Evolutionary conservation across 1,140 invertebrate species (phyloP).

Genomic region (Drosophila yakuba): DNA sequence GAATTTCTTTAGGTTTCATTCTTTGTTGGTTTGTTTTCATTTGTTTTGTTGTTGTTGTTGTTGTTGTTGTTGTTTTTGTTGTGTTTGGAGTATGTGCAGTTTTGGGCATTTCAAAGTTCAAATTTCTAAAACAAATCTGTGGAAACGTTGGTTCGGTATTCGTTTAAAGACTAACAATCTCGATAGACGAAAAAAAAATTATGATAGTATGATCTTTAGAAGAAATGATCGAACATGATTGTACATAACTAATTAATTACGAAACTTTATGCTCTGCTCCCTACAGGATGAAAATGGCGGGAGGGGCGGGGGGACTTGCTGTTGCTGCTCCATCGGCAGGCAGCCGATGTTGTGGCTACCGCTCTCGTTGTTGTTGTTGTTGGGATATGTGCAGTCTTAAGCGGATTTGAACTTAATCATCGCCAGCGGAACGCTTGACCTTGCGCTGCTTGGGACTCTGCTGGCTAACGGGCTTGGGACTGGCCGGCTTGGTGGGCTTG

Average conservation of each 20-base stretch:
- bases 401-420: slow-evolving; percentile 84
- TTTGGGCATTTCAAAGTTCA: slow-evolving; percentile 24
- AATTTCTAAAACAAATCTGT: slow-evolving; percentile 41
- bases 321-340: slow-evolving; percentile 12
- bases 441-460: slow-evolving; percentile 91
- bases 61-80: not conserved
- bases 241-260: slow-evolving; percentile 52
- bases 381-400: slow-evolving; percentile 57
- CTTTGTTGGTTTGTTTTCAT: slow-evolving; percentile 3
- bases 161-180: slow-evolving; percentile 69
- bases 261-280: slow-evolving; percentile 53
- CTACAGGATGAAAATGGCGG: slow-evolving; percentile 37
- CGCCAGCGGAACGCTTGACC: slow-evolving; percentile 89
- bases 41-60: slow-evolving; percentile 1
- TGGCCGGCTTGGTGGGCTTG: slow-evolving; percentile 78
- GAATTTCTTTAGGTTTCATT: slow-evolving; percentile 36
- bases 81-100: slow-evolving; percentile 45
- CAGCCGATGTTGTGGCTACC: slow-evolving; percentile 14
- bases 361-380: slow-evolving; percentile 13
- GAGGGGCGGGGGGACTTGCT: slow-evolving; percentile 8
- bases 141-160: slow-evolving; percentile 24
- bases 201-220: slow-evolving; percentile 42
- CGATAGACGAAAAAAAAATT: slow-evolving; percentile 56
- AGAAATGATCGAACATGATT: slow-evolving; percentile 47
- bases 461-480: slow-evolving; percentile 85